Evolutionary conservation across 2,797 vertebrate species (phyloP), one percentile per base, ranked within the genome.

Genomic region (Heliangelus exortis): DNA sequence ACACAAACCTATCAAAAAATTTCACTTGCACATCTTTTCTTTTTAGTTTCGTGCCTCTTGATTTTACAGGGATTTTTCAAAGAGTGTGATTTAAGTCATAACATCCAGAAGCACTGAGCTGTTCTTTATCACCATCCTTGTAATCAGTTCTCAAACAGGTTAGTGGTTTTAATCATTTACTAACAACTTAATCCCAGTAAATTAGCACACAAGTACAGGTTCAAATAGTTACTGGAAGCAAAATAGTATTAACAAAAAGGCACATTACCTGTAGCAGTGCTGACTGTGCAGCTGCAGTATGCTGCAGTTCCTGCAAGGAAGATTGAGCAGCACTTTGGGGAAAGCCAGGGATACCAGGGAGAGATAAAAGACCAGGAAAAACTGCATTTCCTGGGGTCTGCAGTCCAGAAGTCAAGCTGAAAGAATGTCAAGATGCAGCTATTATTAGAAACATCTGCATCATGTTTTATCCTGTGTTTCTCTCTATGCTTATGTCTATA

Each of bases 291-390:
- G 98, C 97, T 8, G 98, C 97, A 73, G 93, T 98, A 81, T 99
- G 99, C 97, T 99, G 99, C 90, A 99, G 94, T 62, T 99, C 98
- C 57, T 99, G 96, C 7, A 99, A 97, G 43, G 98, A 97, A 51
- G 98, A 98, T 6, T 98, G 98, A n/a, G 99, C 96, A 9, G 98
- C 97, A 48, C 97, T 98, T 77, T 99, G 98, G 68, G 99, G 98
- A 97, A 99, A 99, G 79, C 98, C 98, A 13, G 99, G 98, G 78
- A 99, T 98, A 22, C 98, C 99, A 26, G 99, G 98, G 95, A 99
- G 99, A 73, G 99, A 99, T 80, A 99, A 97, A 96, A 99, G 97
- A 79, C 98, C 96, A 47, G 99, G 99, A 93, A 99, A 99, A 34
- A 98, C 98, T 61, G 98, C 98, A 63, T 98, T 98, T 92, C 98